Base-by-base conservation (phyloP, 2,113 vertebrate species). In the Sceloporus undulatus region DNA sequence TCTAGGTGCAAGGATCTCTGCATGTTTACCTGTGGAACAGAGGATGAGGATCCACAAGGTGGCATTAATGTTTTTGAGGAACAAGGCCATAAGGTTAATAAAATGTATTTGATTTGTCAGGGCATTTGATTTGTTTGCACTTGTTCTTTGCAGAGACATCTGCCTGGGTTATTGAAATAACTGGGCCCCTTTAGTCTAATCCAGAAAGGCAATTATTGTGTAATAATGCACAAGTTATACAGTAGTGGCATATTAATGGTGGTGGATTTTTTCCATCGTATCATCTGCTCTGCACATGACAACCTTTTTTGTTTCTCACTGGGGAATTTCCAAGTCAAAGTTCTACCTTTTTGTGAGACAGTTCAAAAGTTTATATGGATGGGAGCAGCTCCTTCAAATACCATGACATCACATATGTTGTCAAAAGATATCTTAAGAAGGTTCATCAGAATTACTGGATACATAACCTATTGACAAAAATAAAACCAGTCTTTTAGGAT, bases 281-380 rank as follows among this genome's bases (percentile, higher is more conserved):
- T 25, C 62, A 78, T 29, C 84, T 92, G 40, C 92, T 87, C 89
- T 93, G 87, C 82, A 73, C 52, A 84, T 88, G 91, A 86, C 87
- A 56, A 79, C 90, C 77, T 88, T 79, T 92, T 93, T 91, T 95
- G 91, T 94, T 87, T 87, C 95, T 96, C 96, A 94, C 92, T 87
- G 95, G 97, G 97, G 96, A 97, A 95, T 97, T 97, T 96, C 97
- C 97, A 95, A 88, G 65, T 85, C 56, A 87, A 62, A 40, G 85
- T n/a, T 94, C 5, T 74, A 23, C 16, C 56, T 87, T 90, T 76
- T 40, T 91, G 48, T 38, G 75, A 23, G 14, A 85, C 81, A 92
- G 90, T 92, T 92, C 95, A 91, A 89, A 92, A 95, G 92, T 77
- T 27, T 92, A 90, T 92, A 97, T 97, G 95, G 97, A 97, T 97